A percentile compares a stretch with the other conserved stretches of the same genome.
Conservation (phyloP, 2,113 vertebrate species). For the Leucosticte australis region DNA sequence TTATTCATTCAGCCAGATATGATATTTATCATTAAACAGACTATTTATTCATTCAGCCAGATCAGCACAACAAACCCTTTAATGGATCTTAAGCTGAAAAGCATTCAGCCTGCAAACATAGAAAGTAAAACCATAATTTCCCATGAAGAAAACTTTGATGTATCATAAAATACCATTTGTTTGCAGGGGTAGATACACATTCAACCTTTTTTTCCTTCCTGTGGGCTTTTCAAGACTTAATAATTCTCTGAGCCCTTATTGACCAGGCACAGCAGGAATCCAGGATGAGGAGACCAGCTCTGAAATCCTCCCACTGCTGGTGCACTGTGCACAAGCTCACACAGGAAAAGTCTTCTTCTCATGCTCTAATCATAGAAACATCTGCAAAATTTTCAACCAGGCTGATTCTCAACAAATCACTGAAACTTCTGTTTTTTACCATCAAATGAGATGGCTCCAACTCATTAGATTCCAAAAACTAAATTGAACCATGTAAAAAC, state of each 20-base stretch:
- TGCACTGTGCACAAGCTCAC: not conserved
- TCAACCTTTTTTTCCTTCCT: not conserved
- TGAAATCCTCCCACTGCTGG: not conserved
- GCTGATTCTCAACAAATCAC: not conserved
- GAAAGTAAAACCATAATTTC: not conserved
- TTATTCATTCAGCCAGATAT: not conserved
- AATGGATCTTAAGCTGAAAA: not conserved
- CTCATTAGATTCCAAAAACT: not conserved
- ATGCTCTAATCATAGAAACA: accelerated
- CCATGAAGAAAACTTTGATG: not conserved
- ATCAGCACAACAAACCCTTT: not conserved
- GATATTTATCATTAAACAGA: not conserved
- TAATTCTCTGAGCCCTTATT: not conserved
- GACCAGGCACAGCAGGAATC: not conserved
- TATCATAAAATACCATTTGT: not conserved
- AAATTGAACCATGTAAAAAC: not conserved
- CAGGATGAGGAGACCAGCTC: not conserved
- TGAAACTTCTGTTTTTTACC: not conserved
- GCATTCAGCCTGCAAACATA: not conserved
- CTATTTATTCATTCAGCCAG: not conserved
- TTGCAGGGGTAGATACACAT: not conserved
- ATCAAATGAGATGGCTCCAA: not conserved
- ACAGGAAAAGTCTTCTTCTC: not conserved
- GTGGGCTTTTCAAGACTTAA: not conserved
- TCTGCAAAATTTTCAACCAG: not conserved